These are phyloP conservation scores for Agraylea sexmaculata DNA, from an alignment of 1,140 invertebrate genomes.

Conservation along the genomic window DNA sequence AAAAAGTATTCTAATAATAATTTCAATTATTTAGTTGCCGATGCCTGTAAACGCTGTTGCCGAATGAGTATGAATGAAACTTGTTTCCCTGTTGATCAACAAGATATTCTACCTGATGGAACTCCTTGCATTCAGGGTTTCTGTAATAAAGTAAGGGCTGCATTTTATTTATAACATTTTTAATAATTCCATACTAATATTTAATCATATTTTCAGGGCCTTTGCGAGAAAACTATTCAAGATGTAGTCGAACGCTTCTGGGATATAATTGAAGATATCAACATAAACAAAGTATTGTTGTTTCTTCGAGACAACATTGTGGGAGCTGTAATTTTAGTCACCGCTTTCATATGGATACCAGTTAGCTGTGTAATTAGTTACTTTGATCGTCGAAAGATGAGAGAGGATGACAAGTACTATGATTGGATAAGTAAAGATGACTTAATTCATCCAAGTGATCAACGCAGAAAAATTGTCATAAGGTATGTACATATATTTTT, in stretches of 20 bases:
- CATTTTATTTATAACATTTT: slow-evolving; percentile 12
- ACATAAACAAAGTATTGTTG: slow-evolving; percentile 81
- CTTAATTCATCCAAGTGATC: slow-evolving; percentile 48
- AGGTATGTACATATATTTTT: slow-evolving; percentile 27
- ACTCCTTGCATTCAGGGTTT: slow-evolving; percentile 93
- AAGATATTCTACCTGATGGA: slow-evolving; percentile 80
- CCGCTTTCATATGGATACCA: slow-evolving; percentile 86
- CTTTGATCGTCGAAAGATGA: slow-evolving; percentile 55
- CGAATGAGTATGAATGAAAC: slow-evolving; percentile 82
- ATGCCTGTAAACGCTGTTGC: slow-evolving; percentile 85
- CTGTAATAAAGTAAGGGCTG: slow-evolving; percentile 68
- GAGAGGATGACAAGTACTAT: slow-evolving; percentile 42
- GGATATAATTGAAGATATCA: slow-evolving; percentile 94
- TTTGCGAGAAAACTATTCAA: slow-evolving; percentile 88
- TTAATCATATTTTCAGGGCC: slow-evolving; percentile 46
- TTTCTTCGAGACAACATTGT: slow-evolving; percentile 83
- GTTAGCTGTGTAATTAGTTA: slow-evolving; percentile 73
- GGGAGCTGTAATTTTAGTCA: slow-evolving; percentile 78
- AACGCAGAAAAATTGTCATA: slow-evolving; percentile 46
- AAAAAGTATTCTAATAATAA: slow-evolving; percentile 3
- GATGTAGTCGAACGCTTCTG: slow-evolving; percentile 91
- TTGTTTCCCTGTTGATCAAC: slow-evolving; percentile 77
- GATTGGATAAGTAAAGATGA: slow-evolving; percentile 48
- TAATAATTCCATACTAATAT: slow-evolving; percentile 4
- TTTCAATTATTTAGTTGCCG: slow-evolving; percentile 51